A percentile compares a stretch with the other conserved stretches of the same genome.
phyloP scores from a whole-genome alignment of 2,888 invertebrate species.

The Drosophila sordidapex region DNA sequence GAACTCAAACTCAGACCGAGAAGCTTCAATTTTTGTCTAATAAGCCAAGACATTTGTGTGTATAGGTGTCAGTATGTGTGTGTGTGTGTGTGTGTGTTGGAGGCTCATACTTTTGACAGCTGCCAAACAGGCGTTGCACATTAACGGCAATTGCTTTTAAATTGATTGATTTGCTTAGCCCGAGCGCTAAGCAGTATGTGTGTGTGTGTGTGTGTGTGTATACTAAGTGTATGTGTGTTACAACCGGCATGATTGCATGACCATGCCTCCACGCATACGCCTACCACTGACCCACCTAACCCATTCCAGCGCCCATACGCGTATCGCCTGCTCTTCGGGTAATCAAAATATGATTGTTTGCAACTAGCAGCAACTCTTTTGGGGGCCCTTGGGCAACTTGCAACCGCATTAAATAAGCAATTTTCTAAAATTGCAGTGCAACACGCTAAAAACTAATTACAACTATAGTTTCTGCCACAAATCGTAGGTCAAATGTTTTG shows the following conservation, averaged over 20 bases:
- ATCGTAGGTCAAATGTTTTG: conserved; percentile 2
- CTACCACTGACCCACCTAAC: background rate
- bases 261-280: conserved; percentile 2
- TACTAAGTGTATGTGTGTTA: conserved; percentile 42
- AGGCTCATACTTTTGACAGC: conserved; percentile 63
- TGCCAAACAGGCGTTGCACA: conserved; percentile 77
- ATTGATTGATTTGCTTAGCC: conserved; percentile 75
- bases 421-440: conserved; percentile 67
- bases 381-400: conserved; percentile 43
- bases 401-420: conserved; percentile 72
- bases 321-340: conserved; percentile 52
- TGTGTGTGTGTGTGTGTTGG: conserved; percentile 1
- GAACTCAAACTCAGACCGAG: conserved; percentile 9
- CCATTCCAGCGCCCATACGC: background rate
- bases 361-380: conserved; percentile 71
- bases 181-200: conserved; percentile 37
- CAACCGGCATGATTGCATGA: conserved; percentile 65
- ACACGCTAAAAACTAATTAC: conserved; percentile 77
- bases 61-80: conserved; percentile 18
- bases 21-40: conserved; percentile 35
- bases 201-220: conserved; percentile 17
- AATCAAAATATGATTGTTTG: conserved; percentile 78
- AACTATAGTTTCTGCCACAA: conserved; percentile 29
- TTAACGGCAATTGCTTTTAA: conserved; percentile 79
- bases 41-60: conserved; percentile 30